Conservation (phyloP, 1,140 invertebrate genomes). For the Danaus plexippus region DNA sequence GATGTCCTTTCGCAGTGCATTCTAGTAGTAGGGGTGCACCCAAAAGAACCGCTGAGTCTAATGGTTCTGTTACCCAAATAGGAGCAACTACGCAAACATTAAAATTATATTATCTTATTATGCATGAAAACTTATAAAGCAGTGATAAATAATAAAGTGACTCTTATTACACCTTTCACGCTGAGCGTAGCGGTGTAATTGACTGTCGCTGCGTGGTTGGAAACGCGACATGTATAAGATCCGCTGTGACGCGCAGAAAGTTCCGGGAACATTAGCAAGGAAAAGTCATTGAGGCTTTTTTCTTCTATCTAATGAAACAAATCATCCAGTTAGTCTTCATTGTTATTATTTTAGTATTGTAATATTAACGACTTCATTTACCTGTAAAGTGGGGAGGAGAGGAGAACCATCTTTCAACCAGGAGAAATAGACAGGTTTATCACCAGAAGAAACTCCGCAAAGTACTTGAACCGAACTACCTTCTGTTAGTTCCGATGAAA, state of each 20-base stretch:
- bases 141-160: too few relatives aligned
- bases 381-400: slow-evolving; percentile 73
- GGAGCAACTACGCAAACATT: slow-evolving; percentile 76
- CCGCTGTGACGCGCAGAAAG: slow-evolving; percentile 80
- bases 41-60: slow-evolving; percentile 76
- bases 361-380: slow-evolving; percentile 31
- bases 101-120: not conserved
- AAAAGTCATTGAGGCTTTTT: slow-evolving; percentile 78
- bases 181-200: slow-evolving; percentile 82
- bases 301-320: slow-evolving; percentile 73
- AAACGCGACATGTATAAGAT: slow-evolving; percentile 84
- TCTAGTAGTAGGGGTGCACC: slow-evolving; percentile 76
- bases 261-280: slow-evolving; percentile 78
- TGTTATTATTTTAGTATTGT: not conserved
- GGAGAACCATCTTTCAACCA: slow-evolving; percentile 86
- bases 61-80: slow-evolving; percentile 80
- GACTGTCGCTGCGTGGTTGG: slow-evolving; percentile 81
- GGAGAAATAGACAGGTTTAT: slow-evolving; percentile 84
- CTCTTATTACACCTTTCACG: slow-evolving; percentile 77
- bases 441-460: slow-evolving; percentile 87
- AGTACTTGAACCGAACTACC: slow-evolving; percentile 87
- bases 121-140: too few relatives aligned
- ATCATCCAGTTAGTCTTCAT: too few relatives aligned
- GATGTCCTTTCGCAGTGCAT: slow-evolving; percentile 80
- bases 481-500: slow-evolving; percentile 86